Percentiles rank a stretch among this genome's conserved stretches.
Evolutionary conservation across 1,140 invertebrate species (phyloP).

Genomic region (Matsumurasca onukii): DNA sequence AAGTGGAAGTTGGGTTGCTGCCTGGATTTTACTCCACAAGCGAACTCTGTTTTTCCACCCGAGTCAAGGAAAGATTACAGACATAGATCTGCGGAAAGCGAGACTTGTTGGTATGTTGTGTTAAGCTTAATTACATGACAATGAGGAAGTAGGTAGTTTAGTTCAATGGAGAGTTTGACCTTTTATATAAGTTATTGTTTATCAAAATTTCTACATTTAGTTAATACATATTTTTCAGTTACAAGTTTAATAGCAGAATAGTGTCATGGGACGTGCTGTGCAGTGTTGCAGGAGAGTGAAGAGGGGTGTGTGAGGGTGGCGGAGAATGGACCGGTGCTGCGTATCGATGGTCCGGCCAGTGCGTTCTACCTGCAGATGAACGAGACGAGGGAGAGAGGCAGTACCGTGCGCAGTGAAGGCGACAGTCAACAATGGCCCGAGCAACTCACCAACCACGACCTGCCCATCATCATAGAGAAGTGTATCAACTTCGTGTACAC

Average conservation of each 20-base stretch:
- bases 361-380: slow-evolving; percentile 72
- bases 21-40: slow-evolving; percentile 74
- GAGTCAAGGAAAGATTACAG: slow-evolving; percentile 49
- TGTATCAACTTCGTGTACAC: slow-evolving; percentile 86
- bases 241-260: too few relatives aligned
- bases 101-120: slow-evolving; percentile 66
- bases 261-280: slow-evolving; percentile 27
- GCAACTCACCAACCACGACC: slow-evolving; percentile 80
- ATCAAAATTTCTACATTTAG: too few relatives aligned
- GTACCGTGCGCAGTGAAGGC: slow-evolving; percentile 70
- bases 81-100: slow-evolving; percentile 80
- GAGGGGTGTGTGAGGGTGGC: slow-evolving; percentile 37
- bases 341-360: slow-evolving; percentile 62
- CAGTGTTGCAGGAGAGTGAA: slow-evolving; percentile 54
- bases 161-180: too few relatives aligned
- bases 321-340: slow-evolving; percentile 61
- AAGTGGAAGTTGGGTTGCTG: slow-evolving; percentile 68
- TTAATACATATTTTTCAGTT: too few relatives aligned
- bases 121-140: too few relatives aligned
- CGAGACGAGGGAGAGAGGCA: slow-evolving; percentile 55
- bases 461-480: slow-evolving; percentile 87
- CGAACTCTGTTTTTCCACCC: slow-evolving; percentile 67
- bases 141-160: too few relatives aligned
- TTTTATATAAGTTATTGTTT: too few relatives aligned
- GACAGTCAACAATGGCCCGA: slow-evolving; percentile 78